Base-by-base conservation (phyloP, 1,140 invertebrate genomes). In the Proctacanthus coquilletti region DNA sequence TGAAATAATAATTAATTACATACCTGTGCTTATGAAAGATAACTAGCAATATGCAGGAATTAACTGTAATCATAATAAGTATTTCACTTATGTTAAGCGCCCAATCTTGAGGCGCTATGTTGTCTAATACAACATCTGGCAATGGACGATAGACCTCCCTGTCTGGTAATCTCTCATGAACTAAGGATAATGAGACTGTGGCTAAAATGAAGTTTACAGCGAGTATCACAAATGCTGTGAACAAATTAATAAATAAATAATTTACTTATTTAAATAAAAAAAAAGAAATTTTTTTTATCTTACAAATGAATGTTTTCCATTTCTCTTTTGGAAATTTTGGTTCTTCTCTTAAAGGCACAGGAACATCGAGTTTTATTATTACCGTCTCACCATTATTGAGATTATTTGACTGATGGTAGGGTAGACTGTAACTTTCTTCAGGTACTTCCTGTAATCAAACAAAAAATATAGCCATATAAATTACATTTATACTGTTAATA, bases 141-240 rank as follows among this genome's bases (percentile, higher is more conserved):
- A 92, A 69, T 21, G 84, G 83, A 33, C 66, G 65, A 47, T 77
- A 76, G 1, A 61, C 68, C 18, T 68, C 63, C 40, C 76, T 64
- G 59, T 85, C 77, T 23, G 85, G 85, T 34, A 89, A 74, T 41
- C 79, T 69, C 56, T 91, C 84, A 62, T 92, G 85, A 33, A 85
- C 77, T 48, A 88, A 59, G 30, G 84, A 80, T 44, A 92, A 67
- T 3, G 84, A 83, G 41, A 73, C 60, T 19, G 74, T 71, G 13
- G 74, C 72, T 25, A 75, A 37, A 42, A 76, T 59, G 48, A 75
- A 75, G 55, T 72, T 76, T 32, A 70, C 56, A 38, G 65, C 60
- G 53, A 75, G 62, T 45, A 75, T 65, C 23, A 75, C 46, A 43
- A 72, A 73, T 47, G 72, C 73, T 75, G 60, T 19, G 66, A 68